phyloP scores from a whole-genome alignment of 2,113 vertebrate genomes.

The Tragelaphus imberbis region DNA sequence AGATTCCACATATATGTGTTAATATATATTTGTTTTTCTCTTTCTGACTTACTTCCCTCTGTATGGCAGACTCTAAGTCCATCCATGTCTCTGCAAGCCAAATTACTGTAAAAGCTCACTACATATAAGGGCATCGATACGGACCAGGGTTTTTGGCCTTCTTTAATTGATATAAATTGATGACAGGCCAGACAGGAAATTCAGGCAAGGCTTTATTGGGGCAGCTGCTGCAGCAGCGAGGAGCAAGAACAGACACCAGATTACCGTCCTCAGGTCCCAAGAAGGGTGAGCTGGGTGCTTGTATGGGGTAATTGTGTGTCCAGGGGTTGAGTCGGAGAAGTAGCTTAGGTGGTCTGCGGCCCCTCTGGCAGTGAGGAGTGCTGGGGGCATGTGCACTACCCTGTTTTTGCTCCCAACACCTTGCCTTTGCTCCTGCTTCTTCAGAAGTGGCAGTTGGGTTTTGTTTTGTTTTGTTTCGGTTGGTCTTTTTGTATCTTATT shows the following conservation, averaged over 20 bases:
- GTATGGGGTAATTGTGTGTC: not conserved
- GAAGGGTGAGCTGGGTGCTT: not conserved
- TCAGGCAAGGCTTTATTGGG: not conserved
- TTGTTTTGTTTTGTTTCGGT: not conserved
- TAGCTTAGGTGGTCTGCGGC: accelerated
- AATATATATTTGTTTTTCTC: not conserved
- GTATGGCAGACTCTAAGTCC: not conserved
- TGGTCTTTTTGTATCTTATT: not conserved
- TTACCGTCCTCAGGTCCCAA: not conserved
- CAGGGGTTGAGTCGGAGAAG: not conserved
- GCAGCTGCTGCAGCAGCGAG: not conserved
- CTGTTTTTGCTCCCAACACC: not conserved
- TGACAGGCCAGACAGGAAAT: not conserved
- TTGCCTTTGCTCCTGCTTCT: not conserved
- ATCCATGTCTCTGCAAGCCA: not conserved
- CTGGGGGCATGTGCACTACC: too few species aligned
- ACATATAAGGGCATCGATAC: too few species aligned
- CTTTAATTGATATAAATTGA: not conserved
- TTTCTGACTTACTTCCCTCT: not conserved
- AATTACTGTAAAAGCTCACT: not conserved
- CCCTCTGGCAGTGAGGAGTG: not conserved
- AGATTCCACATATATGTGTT: not conserved
- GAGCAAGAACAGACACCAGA: not conserved
- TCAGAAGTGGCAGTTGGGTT: not conserved
- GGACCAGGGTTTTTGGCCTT: not conserved